These are phyloP conservation scores for Lipophrys pholis DNA, from an alignment of 2,113 vertebrate species.

Conservation along the genomic window DNA sequence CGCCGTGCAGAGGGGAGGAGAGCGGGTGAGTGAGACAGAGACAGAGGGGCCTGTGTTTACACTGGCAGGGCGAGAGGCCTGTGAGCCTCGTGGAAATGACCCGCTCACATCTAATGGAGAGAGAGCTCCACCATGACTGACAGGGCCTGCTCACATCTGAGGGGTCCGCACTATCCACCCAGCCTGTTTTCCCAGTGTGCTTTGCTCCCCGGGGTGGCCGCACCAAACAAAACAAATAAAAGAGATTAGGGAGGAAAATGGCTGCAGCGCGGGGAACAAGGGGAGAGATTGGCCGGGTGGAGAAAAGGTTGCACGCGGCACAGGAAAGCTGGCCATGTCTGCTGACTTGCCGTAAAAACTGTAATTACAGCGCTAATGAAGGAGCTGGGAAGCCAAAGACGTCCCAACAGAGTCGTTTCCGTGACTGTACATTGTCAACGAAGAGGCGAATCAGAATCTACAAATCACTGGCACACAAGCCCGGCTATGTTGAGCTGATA, in stretches of 20 bases:
- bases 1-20: not conserved
- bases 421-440: constrained; percentile 38
- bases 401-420: constrained; percentile 50
- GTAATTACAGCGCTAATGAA: constrained; percentile 43
- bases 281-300: constrained; percentile 12
- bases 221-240: constrained; percentile 60
- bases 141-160: constrained; percentile 56
- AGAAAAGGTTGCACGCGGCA: constrained; percentile 12
- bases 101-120: constrained; percentile 45
- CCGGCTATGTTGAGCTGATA: constrained; percentile 55
- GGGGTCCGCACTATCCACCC: constrained; percentile 45
- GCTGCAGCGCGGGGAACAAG: constrained; percentile 29
- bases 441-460: constrained; percentile 33
- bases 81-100: constrained; percentile 51
- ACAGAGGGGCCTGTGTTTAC: constrained; percentile 71
- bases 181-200: constrained; percentile 37
- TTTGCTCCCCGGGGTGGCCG: constrained; percentile 16
- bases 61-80: constrained; percentile 55
- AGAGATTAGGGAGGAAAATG: constrained; percentile 43
- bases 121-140: constrained; percentile 63
- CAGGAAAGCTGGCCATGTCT: constrained; percentile 16
- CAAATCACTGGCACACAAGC: constrained; percentile 48
- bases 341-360: constrained; percentile 20
- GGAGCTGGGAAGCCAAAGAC: constrained; percentile 43
- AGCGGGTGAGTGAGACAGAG: constrained; percentile 32